Percentiles rank a stretch among this genome's conserved stretches.
These are phyloP conservation scores for Nemopilema nomurai DNA, from an alignment of 30 jellyfish, hydroid and myxozoan genomes.

Conservation along the genomic window DNA sequence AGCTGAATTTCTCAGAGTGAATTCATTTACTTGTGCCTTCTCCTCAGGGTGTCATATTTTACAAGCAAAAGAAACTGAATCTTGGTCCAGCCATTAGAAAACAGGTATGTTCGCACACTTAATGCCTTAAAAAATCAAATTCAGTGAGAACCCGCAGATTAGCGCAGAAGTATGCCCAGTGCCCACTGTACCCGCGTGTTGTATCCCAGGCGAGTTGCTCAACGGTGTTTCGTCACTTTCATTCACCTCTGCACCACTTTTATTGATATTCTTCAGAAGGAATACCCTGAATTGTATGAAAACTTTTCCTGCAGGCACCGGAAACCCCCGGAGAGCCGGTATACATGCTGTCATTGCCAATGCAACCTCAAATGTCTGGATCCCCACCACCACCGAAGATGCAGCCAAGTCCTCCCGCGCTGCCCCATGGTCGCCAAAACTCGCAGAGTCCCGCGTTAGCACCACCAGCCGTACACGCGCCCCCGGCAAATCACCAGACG, in stretches of 20 bases:
- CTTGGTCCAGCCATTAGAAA: constrained; percentile 77
- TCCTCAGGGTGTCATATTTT: constrained; percentile 56
- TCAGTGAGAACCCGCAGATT: too few relatives aligned
- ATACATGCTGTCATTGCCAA: not conserved
- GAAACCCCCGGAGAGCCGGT: not conserved
- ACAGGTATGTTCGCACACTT: constrained; percentile 28
- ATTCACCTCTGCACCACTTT: too few relatives aligned
- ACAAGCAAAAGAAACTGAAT: constrained; percentile 43
- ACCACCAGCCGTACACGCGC: not conserved
- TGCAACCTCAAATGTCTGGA: not conserved
- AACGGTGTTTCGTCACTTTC: too few relatives aligned
- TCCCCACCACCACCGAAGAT: not conserved
- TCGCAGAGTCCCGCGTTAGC: not conserved
- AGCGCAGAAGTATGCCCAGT: too few relatives aligned
- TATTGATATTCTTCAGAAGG: not conserved
- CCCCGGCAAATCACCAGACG: not conserved
- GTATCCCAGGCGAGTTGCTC: too few relatives aligned
- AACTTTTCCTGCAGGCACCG: not conserved
- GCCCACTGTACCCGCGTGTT: too few relatives aligned
- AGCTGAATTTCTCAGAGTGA: not conserved
- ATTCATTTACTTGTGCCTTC: not conserved
- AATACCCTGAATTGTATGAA: not conserved
- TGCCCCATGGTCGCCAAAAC: not conserved
- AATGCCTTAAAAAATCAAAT: not conserved
- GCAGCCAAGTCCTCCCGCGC: not conserved